These are phyloP conservation scores for Choloepus hoffmanni DNA, from an alignment of 2,113 vertebrate species.

Conservation along the genomic window DNA sequence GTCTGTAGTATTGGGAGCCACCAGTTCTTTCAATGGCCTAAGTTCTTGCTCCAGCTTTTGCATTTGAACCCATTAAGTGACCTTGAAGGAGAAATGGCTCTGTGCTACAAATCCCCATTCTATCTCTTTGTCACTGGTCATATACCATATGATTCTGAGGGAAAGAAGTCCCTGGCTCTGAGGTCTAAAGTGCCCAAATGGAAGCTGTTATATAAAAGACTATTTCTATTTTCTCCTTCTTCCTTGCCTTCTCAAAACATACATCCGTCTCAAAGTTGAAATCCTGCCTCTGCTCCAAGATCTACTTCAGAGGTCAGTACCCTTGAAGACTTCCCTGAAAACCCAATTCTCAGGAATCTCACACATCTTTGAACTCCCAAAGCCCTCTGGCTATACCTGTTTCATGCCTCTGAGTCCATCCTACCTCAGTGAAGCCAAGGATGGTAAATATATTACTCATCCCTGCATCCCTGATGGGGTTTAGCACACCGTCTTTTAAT, in stretches of 20 bases:
- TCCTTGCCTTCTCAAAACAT: neutral
- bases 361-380: neutral
- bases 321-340: neutral
- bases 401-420: rapidly evolving
- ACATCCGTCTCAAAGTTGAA: rapidly evolving
- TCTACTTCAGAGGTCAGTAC: neutral
- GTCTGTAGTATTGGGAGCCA: neutral
- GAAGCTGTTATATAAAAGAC: slow-evolving; percentile 45
- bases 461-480: neutral
- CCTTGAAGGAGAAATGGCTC: slow-evolving; percentile 50
- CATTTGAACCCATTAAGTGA: slow-evolving; percentile 61
- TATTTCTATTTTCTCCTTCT: neutral
- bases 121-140: neutral
- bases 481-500: neutral
- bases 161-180: neutral
- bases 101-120: neutral
- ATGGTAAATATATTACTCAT: neutral
- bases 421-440: neutral
- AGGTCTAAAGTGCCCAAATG: neutral
- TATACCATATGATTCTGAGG: neutral
- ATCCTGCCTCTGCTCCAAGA: neutral
- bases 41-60: slow-evolving; percentile 65
- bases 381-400: rapidly evolving
- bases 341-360: neutral
- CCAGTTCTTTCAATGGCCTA: slow-evolving; percentile 63